Conservation (phyloP, 2,113 vertebrate genomes). For the Macaca nemestrina region DNA sequence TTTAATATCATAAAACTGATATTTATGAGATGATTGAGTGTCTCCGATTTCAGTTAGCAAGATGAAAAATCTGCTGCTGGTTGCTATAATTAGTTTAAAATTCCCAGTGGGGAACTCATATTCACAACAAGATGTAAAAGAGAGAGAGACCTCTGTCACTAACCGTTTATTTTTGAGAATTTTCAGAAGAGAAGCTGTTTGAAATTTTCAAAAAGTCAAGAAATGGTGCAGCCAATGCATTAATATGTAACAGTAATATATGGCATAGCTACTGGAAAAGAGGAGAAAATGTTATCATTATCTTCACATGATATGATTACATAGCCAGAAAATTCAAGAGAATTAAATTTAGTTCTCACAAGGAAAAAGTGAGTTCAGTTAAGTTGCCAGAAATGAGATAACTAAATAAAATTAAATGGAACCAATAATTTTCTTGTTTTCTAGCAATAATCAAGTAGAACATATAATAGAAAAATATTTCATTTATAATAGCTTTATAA, state of each 20-base stretch:
- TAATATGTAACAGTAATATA: constrained; percentile 26
- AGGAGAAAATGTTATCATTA: constrained; percentile 6
- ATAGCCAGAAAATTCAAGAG: constrained; percentile 40
- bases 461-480: constrained; percentile 6
- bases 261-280: constrained; percentile 20
- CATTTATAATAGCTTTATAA: neutral
- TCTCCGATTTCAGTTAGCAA: constrained; percentile 38
- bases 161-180: constrained; percentile 42
- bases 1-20: constrained; percentile 45
- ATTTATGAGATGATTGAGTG: constrained; percentile 23
- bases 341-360: constrained; percentile 48
- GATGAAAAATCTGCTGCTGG: constrained; percentile 14
- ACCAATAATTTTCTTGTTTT: neutral
- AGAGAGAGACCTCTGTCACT: neutral
- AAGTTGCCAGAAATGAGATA: constrained; percentile 47
- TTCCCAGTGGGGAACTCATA: neutral
- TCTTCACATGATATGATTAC: constrained; percentile 37
- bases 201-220: constrained; percentile 15
- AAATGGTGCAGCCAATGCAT: neutral
- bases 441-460: neutral
- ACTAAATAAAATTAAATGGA: constrained; percentile 40
- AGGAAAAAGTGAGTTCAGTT: constrained; percentile 42
- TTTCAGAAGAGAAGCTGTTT: constrained; percentile 39
- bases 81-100: constrained; percentile 39
- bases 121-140: neutral